Evolutionary conservation across 1,140 invertebrate genomes (phyloP).

Genomic region (Xylocopa sonorina): DNA sequence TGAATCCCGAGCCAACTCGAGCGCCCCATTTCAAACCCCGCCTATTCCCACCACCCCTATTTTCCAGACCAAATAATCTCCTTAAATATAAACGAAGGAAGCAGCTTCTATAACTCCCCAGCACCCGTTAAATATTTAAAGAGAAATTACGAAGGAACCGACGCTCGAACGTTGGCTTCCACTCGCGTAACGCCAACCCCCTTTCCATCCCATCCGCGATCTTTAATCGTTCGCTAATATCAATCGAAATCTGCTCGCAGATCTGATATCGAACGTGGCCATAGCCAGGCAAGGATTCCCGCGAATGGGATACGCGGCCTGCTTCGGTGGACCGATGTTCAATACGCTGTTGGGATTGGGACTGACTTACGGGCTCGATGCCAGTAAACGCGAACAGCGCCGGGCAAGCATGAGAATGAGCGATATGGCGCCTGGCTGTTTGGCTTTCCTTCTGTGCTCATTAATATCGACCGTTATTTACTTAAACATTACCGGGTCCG

Average conservation of each 20-base stretch:
- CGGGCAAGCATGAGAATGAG: conserved; percentile 72
- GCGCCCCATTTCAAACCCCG: not conserved
- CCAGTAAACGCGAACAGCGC: conserved; percentile 51
- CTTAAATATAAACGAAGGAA: conserved; percentile 21
- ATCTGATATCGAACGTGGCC: conserved; percentile 86
- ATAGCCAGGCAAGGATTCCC: conserved; percentile 86
- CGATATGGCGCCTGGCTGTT: conserved; percentile 77
- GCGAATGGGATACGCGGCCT: conserved; percentile 87
- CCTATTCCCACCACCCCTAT: not conserved
- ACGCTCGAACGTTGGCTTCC: too few species aligned
- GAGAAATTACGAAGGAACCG: not conserved
- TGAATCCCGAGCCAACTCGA: not conserved
- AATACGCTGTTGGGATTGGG: conserved; percentile 83
- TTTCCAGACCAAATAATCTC: not conserved
- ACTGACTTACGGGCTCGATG: conserved; percentile 71
- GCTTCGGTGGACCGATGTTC: conserved; percentile 88
- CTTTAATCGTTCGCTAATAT: not conserved
- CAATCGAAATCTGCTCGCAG: conserved; percentile 73
- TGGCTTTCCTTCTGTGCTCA: conserved; percentile 75
- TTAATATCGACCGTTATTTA: conserved; percentile 72
- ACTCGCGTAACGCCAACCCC: not conserved
- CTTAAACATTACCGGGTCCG: conserved; percentile 70
- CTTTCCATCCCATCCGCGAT: too few species aligned
- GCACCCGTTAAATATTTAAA: not conserved
- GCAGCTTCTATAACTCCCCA: not conserved